Evolutionary conservation across 2,797 vertebrate genomes (phyloP).

Genomic region (Acanthurus leucopareius): DNA sequence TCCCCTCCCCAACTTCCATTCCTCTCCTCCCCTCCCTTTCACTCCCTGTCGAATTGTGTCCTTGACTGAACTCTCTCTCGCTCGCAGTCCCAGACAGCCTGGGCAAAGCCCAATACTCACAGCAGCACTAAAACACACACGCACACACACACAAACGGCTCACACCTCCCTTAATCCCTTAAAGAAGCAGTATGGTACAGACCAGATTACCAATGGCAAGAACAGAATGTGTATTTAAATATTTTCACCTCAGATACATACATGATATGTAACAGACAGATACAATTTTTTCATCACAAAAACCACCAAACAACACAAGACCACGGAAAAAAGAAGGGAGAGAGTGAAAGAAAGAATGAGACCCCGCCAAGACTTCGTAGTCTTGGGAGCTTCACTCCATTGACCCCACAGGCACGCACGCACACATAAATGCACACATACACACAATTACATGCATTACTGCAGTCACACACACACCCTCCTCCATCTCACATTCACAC

Average conservation of each 20-base stretch:
- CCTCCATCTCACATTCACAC: constrained; percentile 61
- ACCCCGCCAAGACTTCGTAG: constrained; percentile 83
- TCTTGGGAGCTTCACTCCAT: constrained; percentile 79
- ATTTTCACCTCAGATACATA: constrained; percentile 91
- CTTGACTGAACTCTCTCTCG: constrained; percentile 79
- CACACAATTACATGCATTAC: constrained; percentile 78
- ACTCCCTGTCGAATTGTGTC: constrained; percentile 79
- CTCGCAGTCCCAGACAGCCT: constrained; percentile 78
- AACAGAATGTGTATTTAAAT: constrained; percentile 93
- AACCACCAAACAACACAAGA: constrained; percentile 91
- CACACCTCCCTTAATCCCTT: constrained; percentile 63
- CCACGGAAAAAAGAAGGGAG: constrained; percentile 87
- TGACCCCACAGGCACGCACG: constrained; percentile 76
- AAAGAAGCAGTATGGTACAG: constrained; percentile 73
- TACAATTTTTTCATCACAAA: constrained; percentile 90
- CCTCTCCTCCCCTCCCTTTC: constrained; percentile 73
- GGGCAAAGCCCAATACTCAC: constrained; percentile 70
- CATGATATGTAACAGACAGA: constrained; percentile 92
- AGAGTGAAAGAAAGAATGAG: constrained; percentile 82
- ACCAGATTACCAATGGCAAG: constrained; percentile 88
- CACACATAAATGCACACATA: constrained; percentile 54
- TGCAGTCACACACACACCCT: constrained; percentile 70
- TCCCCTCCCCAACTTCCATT: constrained; percentile 68
- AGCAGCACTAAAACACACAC: constrained; percentile 60
- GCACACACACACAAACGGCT: constrained; percentile 35